These are phyloP conservation scores for Pyrrhura leucotis DNA, from an alignment of 2,797 vertebrate species.

Conservation along the genomic window DNA sequence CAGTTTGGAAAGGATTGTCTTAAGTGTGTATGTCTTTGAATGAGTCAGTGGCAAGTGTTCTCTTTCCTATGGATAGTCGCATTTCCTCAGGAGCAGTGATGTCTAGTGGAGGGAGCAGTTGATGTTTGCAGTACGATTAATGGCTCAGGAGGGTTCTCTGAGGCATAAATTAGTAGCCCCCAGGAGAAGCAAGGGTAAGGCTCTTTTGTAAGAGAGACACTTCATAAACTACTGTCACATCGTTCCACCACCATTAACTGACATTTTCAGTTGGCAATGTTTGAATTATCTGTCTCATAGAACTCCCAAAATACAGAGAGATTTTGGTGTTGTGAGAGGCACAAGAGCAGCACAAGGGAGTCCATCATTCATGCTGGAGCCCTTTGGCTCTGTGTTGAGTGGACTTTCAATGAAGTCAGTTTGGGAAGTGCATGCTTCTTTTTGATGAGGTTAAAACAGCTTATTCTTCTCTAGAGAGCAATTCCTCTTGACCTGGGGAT, in stretches of 20 bases:
- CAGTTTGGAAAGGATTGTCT: background rate
- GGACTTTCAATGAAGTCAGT: background rate
- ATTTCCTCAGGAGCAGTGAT: background rate
- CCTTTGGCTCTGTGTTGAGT: background rate
- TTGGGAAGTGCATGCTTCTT: background rate
- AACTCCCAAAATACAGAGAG: background rate
- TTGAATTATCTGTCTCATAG: background rate
- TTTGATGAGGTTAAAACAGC: background rate
- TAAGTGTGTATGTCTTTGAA: background rate
- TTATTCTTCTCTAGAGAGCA: background rate
- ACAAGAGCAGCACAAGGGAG: background rate
- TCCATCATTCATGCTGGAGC: background rate
- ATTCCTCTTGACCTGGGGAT: background rate
- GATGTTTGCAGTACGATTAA: background rate
- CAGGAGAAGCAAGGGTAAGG: background rate
- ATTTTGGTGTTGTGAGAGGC: background rate
- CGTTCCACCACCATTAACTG: background rate
- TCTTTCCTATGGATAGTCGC: background rate
- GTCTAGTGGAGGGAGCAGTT: background rate
- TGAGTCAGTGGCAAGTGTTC: background rate
- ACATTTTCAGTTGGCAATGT: background rate
- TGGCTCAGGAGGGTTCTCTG: slow-evolving; percentile 7
- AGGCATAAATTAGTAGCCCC: background rate
- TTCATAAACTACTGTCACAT: background rate
- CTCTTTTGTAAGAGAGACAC: background rate